Evolutionary conservation across 1,140 invertebrate genomes (phyloP), one percentile per base, ranked within the genome.

Genomic region (Drosophila teissieri): DNA sequence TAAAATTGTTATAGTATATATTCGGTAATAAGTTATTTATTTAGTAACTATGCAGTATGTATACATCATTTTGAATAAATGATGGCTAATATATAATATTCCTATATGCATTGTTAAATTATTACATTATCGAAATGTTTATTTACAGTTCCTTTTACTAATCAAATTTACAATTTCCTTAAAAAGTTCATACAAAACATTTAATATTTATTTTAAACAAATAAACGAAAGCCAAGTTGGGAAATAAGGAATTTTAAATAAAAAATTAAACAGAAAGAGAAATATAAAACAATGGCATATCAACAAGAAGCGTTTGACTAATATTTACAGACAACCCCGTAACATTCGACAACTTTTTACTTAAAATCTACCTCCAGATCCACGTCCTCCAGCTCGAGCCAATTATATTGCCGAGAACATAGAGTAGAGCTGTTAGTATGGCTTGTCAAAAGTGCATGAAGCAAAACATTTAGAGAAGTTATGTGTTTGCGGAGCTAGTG

Each of bases 121-220:
- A 89, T 88, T 86, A 86, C 80, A 89, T 84, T 88, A 84, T 80
- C 76, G 77, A 89, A 90, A 89, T 89, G 74, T 89, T 89, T 89
- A 89, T 89, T 84, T 89, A 89, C 84, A 89, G 65, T 89, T 89
- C 78, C 73, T 63, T 68, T 70, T 72, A 61, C 80, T 89, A 89
- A 89, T 80, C 76, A 89, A 89, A 89, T 89, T 72, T 89, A 89
- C 84, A 89, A 89, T 84, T 89, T 83, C 27, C 83, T 88, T 88
- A 78, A 80, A 75, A 82, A 82, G 69, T 86, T 81, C 74, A 69
- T 68, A 58, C 44, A 68, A 68, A 78, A 78, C 76, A 81, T 75
- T 56, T 74, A 55, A 78, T 64, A 68, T 69, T 73, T 83, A 89
- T 67, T 76, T 72, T 76, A 63, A 88, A 88, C 75, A 86, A 86